These are phyloP conservation scores for Drosophila lacicola DNA, from an alignment of 2,888 invertebrate genomes.

Conservation along the genomic window DNA sequence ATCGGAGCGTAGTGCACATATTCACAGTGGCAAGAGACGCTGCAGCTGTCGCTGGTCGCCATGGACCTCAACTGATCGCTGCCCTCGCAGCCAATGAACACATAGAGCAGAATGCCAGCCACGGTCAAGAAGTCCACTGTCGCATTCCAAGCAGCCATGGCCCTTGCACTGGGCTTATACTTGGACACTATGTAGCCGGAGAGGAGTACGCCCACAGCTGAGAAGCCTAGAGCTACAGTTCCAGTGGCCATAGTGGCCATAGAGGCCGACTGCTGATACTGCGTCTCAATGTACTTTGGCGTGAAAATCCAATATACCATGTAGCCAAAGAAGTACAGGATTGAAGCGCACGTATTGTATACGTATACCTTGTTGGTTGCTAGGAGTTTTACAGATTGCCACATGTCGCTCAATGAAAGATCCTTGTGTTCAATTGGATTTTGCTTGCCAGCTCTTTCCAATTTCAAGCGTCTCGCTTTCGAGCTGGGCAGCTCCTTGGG, in stretches of 20 bases:
- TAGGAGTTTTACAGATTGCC: conserved; percentile 87
- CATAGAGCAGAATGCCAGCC: conserved; percentile 88
- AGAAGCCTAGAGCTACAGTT: conserved; percentile 88
- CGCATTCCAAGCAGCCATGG: conserved; percentile 89
- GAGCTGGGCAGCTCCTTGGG: conserved; percentile 89
- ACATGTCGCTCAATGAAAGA: conserved; percentile 86
- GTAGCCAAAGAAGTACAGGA: conserved; percentile 90
- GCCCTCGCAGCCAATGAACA: conserved; percentile 88
- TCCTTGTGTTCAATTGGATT: conserved; percentile 29
- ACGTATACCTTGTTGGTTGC: conserved; percentile 88
- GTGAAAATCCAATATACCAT: conserved; percentile 92
- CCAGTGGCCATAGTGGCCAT: conserved; percentile 89
- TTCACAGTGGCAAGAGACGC: conserved; percentile 88
- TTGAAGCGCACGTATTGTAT: conserved; percentile 89
- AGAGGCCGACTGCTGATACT: conserved; percentile 91
- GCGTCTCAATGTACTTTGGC: conserved; percentile 93
- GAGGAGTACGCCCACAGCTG: conserved; percentile 88
- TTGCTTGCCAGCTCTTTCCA: conserved; percentile 38
- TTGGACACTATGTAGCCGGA: conserved; percentile 88
- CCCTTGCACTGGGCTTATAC: conserved; percentile 88
- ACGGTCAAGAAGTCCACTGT: conserved; percentile 88
- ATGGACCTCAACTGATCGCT: conserved; percentile 84
- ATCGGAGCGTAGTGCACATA: conserved; percentile 90
- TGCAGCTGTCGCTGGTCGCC: conserved; percentile 85
- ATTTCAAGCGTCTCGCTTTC: conserved; percentile 86